These are phyloP conservation scores for Philonicus albiceps DNA, from an alignment of 2,888 invertebrate species.

Conservation along the genomic window DNA sequence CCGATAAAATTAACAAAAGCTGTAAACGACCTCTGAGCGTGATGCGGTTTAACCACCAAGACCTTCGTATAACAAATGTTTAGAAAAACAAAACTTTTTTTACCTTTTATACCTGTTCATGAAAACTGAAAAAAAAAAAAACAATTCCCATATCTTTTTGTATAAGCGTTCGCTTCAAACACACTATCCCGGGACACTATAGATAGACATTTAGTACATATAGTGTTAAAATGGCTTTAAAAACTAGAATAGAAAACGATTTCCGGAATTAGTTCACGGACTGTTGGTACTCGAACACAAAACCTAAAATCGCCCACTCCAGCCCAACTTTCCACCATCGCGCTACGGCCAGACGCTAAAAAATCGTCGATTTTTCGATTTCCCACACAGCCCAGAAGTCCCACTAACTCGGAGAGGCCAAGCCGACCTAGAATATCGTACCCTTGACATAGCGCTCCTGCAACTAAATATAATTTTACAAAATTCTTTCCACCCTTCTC, in stretches of 20 bases:
- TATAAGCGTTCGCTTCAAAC: neutral
- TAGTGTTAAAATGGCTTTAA: neutral
- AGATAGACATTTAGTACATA: neutral
- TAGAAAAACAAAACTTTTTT: neutral
- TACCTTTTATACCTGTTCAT: neutral
- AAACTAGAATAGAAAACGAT: neutral
- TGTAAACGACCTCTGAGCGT: neutral
- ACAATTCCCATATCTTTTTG: neutral
- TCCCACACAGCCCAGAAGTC: neutral
- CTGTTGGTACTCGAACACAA: neutral
- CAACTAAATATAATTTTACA: slow-evolving; percentile 45
- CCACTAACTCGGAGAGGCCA: neutral
- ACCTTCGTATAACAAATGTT: neutral
- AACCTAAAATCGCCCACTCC: neutral
- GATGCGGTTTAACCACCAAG: neutral
- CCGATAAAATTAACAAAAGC: neutral
- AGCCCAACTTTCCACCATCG: neutral
- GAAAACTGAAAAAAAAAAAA: neutral
- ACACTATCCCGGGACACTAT: neutral
- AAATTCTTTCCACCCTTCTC: neutral
- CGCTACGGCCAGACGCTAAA: neutral
- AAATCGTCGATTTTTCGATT: neutral
- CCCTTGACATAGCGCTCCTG: slow-evolving; percentile 43
- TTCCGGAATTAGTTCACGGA: neutral
- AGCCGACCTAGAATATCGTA: neutral